These are phyloP conservation scores for Plebejus melissa DNA, from an alignment of 2,888 invertebrate species.

Conservation along the genomic window DNA sequence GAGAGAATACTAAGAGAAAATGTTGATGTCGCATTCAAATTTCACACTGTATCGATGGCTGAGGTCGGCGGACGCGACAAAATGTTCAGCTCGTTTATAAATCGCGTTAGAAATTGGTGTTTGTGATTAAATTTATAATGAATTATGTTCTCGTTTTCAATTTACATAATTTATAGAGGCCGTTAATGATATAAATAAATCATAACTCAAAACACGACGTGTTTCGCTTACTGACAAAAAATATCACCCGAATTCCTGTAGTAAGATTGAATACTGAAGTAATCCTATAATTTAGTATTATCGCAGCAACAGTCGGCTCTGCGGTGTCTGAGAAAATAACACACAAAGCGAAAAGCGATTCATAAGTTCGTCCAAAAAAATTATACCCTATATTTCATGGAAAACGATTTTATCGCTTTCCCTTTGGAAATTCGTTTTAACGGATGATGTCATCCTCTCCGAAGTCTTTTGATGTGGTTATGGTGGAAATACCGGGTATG, in stretches of 20 bases:
- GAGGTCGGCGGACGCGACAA: neutral
- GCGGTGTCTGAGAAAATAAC: conserved; percentile 10
- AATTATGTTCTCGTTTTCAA: conserved; percentile 6
- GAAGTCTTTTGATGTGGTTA: conserved; percentile 18
- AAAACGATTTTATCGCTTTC: conserved; percentile 18
- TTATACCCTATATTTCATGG: conserved; percentile 15
- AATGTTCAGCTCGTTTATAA: conserved; percentile 1
- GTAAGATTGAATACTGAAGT: neutral
- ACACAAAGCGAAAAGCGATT: conserved; percentile 4
- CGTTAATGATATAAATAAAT: conserved; percentile 12
- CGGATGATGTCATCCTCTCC: conserved; percentile 31
- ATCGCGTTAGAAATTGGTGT: conserved; percentile 18
- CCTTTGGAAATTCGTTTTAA: conserved; percentile 27
- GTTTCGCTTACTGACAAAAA: conserved; percentile 5
- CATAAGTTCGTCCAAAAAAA: conserved; percentile 14
- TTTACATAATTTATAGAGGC: conserved; percentile 6
- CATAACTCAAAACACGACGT: neutral
- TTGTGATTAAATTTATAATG: conserved; percentile 21
- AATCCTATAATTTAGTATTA: conserved; percentile 9
- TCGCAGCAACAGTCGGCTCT: neutral
- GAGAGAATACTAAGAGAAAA: conserved; percentile 63
- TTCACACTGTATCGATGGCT: conserved; percentile 44
- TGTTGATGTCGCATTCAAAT: conserved; percentile 47
- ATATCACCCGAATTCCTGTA: neutral
- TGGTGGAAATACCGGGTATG: conserved; percentile 16